Percentiles rank a stretch among this genome's conserved stretches.
Conservation (phyloP, 2,113 vertebrate species). For the Manacus vitellinus region DNA sequence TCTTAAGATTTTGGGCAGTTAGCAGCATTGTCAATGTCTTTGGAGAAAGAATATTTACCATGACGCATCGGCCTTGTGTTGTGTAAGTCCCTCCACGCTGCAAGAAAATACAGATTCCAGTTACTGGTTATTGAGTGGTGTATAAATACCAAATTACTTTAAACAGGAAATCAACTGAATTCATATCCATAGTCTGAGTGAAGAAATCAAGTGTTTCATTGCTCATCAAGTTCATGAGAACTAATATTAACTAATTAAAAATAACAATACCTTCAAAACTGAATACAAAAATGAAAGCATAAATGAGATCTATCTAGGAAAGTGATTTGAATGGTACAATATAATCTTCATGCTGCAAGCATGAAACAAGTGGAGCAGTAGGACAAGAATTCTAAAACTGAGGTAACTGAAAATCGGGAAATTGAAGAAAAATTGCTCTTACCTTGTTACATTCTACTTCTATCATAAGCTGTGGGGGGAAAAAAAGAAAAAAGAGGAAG, state of each 20-base stretch:
- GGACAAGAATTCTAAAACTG: neutral
- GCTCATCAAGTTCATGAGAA: neutral
- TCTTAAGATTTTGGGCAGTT: neutral
- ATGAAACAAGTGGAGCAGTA: neutral
- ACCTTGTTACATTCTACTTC: slow-evolving; percentile 58
- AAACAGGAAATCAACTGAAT: neutral
- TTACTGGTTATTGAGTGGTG: neutral
- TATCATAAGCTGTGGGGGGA: neutral
- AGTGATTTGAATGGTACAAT: neutral
- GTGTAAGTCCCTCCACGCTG: slow-evolving; percentile 62
- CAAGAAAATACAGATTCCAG: neutral
- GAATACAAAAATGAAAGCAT: neutral
- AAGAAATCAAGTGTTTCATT: neutral
- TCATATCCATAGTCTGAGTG: neutral
- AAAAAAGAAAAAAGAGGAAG: neutral
- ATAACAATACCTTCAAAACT: neutral
- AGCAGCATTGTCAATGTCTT: neutral
- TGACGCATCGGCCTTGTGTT: slow-evolving; percentile 34
- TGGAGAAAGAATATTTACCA: slow-evolving; percentile 32
- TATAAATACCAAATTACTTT: neutral
- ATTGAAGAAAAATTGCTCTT: neutral
- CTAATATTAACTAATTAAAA: neutral
- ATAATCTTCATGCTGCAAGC: neutral
- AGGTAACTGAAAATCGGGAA: neutral
- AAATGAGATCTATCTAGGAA: neutral